Evolutionary conservation across 2,888 invertebrate genomes (phyloP).

Genomic region (Epinotia nisella): DNA sequence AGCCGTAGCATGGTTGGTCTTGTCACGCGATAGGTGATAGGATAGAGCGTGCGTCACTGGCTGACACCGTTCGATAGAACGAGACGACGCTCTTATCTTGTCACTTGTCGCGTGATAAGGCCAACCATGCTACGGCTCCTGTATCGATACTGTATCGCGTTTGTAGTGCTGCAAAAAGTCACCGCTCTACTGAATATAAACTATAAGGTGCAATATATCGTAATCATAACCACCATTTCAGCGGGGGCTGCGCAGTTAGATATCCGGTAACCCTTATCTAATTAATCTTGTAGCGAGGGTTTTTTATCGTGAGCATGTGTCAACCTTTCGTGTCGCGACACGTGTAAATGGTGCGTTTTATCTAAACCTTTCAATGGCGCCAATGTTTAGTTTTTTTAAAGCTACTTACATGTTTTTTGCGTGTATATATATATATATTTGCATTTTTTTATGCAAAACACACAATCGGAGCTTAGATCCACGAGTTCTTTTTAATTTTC

Average conservation of each 20-base stretch:
- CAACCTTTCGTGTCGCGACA: slow-evolving; percentile 48
- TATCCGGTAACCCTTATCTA: slow-evolving; percentile 43
- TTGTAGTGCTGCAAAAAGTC: too few relatives aligned
- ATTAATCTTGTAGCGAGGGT: slow-evolving; percentile 33
- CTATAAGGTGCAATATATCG: background rate
- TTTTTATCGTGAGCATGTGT: slow-evolving; percentile 25
- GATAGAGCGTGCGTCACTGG: too few relatives aligned
- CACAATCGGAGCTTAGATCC: background rate
- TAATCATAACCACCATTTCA: background rate
- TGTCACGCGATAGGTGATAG: too few relatives aligned
- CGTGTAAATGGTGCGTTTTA: slow-evolving; percentile 49
- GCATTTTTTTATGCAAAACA: too few relatives aligned
- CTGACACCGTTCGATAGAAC: too few relatives aligned
- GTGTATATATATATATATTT: too few relatives aligned
- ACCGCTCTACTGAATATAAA: background rate
- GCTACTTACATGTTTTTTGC: slow-evolving; percentile 5
- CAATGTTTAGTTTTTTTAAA: slow-evolving; percentile 21
- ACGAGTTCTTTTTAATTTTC: background rate
- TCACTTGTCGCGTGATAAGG: too few relatives aligned
- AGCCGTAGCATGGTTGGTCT: too few relatives aligned
- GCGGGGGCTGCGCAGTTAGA: slow-evolving; percentile 43
- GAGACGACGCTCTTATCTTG: too few relatives aligned
- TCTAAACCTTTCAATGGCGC: slow-evolving; percentile 56
- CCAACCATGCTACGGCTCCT: too few relatives aligned
- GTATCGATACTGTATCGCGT: too few relatives aligned